Conservation (phyloP, 35 echinoderm and acorn worm species). For the Strongylocentrotus purpuratus region DNA sequence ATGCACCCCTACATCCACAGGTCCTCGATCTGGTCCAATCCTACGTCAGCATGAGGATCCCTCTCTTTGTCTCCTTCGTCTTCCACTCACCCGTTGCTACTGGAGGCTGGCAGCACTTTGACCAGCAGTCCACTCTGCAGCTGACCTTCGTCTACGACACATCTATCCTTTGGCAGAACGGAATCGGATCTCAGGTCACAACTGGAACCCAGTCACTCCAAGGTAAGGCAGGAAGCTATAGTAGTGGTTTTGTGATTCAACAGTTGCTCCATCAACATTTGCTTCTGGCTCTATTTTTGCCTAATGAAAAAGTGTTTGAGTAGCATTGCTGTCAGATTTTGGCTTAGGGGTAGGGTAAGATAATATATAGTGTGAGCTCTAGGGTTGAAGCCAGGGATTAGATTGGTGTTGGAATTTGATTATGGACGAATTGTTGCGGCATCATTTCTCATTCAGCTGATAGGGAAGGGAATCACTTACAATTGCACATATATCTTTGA, state of each 20-base stretch:
- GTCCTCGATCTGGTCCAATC: conserved; percentile 93
- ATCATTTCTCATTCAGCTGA: too few relatives aligned
- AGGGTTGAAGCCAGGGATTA: too few relatives aligned
- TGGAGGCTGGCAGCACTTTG: conserved; percentile 99
- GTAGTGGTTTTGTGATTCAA: not conserved
- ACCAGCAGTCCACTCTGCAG: conserved; percentile 89
- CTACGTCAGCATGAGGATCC: conserved; percentile 85
- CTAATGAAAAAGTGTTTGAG: not conserved
- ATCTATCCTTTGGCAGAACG: conserved; percentile 98
- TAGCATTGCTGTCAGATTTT: not conserved
- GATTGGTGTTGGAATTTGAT: too few relatives aligned
- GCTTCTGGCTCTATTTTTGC: not conserved
- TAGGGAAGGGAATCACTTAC: too few relatives aligned
- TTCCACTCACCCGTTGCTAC: conserved; percentile 93
- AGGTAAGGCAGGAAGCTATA: not conserved
- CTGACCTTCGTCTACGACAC: conserved; percentile 98
- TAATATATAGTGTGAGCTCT: too few relatives aligned
- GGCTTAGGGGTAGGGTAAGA: too few relatives aligned
- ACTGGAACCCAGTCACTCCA: conserved; percentile 52
- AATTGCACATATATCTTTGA: too few relatives aligned
- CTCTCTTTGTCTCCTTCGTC: conserved; percentile 90
- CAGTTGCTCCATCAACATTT: not conserved
- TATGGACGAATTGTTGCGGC: too few relatives aligned
- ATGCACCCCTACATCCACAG: conserved; percentile 19
- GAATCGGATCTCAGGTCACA: conserved; percentile 77